Conservation (phyloP, 2,888 invertebrate species). For the Drymonia ruficornis region DNA sequence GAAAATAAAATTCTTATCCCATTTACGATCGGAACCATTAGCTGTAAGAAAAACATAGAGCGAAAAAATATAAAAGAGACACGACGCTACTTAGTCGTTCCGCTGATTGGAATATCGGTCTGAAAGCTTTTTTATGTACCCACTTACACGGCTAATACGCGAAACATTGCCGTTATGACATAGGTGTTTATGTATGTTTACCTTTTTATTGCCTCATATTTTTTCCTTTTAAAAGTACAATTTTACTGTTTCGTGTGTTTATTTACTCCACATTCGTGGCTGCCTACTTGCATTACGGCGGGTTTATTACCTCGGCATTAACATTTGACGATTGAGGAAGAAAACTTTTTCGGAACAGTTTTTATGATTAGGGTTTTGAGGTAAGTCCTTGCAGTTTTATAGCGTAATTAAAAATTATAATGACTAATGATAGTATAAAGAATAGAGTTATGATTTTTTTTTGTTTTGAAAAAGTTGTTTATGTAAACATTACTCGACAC, state of each 20-base stretch:
- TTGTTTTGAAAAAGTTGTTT: no score
- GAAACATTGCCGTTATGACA: slow-evolving; percentile 46
- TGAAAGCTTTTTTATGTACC: slow-evolving; percentile 71
- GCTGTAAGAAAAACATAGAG: slow-evolving; percentile 61
- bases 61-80: slow-evolving; percentile 59
- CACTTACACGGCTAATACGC: slow-evolving; percentile 56
- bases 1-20: slow-evolving; percentile 68
- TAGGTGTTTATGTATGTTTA: slow-evolving; percentile 46
- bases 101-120: slow-evolving; percentile 64
- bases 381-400: slow-evolving; percentile 1
- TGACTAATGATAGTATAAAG: background rate
- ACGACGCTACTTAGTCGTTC: slow-evolving; percentile 58
- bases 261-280: slow-evolving; percentile 19
- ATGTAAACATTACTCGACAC: no score
- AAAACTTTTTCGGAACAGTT: slow-evolving; percentile 12
- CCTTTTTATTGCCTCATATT: slow-evolving; percentile 48
- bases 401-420: background rate
- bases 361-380: slow-evolving; percentile 8
- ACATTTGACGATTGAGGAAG: slow-evolving; percentile 16
- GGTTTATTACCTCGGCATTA: slow-evolving; percentile 19
- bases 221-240: slow-evolving; percentile 22
- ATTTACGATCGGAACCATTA: slow-evolving; percentile 69
- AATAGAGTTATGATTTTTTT: no score
- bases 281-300: slow-evolving; percentile 12
- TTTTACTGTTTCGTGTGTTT: slow-evolving; percentile 16